phyloP scores from a whole-genome alignment of 1,140 invertebrate species.

The Anthonomus grandis region DNA sequence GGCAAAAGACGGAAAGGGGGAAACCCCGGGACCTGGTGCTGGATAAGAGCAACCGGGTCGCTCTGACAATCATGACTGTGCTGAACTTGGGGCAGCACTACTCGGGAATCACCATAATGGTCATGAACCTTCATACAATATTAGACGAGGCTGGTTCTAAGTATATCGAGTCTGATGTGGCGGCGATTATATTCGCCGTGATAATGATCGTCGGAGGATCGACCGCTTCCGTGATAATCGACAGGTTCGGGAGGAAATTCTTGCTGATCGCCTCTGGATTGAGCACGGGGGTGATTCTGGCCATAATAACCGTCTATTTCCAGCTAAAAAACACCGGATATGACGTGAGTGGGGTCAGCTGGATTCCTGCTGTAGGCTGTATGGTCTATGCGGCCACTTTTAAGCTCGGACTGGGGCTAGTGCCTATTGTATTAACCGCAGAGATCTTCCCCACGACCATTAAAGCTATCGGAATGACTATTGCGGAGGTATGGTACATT shows the following conservation, averaged over 20 bases:
- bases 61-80: constrained; percentile 41
- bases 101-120: constrained; percentile 52
- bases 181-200: constrained; percentile 49
- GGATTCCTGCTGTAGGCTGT: constrained; percentile 34
- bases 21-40: constrained; percentile 34
- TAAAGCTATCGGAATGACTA: constrained; percentile 49
- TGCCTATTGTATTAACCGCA: constrained; percentile 69
- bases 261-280: constrained; percentile 44
- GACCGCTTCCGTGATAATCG: constrained; percentile 43
- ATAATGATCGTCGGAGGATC: constrained; percentile 41
- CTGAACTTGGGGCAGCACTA: constrained; percentile 56
- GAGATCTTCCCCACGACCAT: constrained; percentile 65
- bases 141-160: constrained; percentile 45
- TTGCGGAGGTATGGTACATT: constrained; percentile 38
- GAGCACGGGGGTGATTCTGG: constrained; percentile 26
- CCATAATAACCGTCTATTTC: constrained; percentile 37
- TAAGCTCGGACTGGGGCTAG: constrained; percentile 48
- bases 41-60: constrained; percentile 36
- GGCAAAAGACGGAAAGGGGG: constrained; percentile 34
- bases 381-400: constrained; percentile 36
- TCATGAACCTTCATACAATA: constrained; percentile 55
- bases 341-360: constrained; percentile 22
- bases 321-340: constrained; percentile 26
- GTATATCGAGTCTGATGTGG: constrained; percentile 30
- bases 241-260: constrained; percentile 49